Conservation (phyloP, 2,888 invertebrate species). For the Poecilobothrus nobilitatus region DNA sequence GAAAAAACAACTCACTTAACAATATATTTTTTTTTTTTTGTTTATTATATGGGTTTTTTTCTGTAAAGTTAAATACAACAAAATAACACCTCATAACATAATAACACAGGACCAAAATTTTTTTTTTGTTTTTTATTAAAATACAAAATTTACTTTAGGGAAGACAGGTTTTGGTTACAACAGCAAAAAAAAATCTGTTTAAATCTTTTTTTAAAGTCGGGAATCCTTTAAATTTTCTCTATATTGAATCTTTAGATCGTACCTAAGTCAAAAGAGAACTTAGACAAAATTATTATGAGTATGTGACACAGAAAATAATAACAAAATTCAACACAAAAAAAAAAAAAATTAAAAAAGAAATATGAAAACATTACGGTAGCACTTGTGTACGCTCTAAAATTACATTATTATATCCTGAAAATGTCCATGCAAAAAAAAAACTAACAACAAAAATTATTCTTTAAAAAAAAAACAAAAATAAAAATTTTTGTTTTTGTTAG, state of each 20-base stretch:
- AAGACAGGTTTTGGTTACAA: background rate
- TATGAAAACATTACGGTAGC: background rate
- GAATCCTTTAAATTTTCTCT: background rate
- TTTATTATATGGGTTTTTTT: too few relatives aligned
- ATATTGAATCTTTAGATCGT: background rate
- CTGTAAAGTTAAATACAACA: too few relatives aligned
- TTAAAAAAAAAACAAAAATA: background rate
- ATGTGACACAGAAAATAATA: background rate
- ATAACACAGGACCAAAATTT: background rate
- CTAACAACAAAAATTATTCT: background rate
- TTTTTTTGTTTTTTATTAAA: too few relatives aligned
- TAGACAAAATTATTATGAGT: too few relatives aligned
- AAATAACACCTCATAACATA: background rate
- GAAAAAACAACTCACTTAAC: background rate
- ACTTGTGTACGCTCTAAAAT: background rate
- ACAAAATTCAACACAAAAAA: background rate
- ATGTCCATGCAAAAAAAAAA: background rate
- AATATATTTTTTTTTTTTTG: background rate
- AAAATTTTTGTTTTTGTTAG: too few relatives aligned
- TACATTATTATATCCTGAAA: conserved; percentile 1
- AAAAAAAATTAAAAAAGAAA: background rate
- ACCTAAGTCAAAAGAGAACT: background rate
- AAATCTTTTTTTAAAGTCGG: too few relatives aligned
- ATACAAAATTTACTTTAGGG: too few relatives aligned
- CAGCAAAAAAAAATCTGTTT: background rate